Evolutionary conservation across 2,113 vertebrate species (phyloP), one percentile per base, ranked within the genome.

Genomic region (Machaerirhynchus nigripectus): DNA sequence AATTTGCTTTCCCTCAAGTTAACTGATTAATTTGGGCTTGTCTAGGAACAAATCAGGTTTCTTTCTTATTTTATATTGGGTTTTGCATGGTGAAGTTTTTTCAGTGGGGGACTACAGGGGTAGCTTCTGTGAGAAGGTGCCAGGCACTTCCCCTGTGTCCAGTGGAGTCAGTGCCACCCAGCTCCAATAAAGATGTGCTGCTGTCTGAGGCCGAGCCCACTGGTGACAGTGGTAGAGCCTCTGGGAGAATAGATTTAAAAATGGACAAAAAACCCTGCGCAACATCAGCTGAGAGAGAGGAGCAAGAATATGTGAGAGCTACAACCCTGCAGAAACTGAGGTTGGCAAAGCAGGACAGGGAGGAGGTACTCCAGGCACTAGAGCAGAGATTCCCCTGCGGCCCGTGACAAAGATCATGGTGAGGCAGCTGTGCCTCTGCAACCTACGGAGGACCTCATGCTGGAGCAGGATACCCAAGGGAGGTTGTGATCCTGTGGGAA

Each of bases 191-290:
- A 55, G 13, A 17, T 11, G 57, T 63, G 65, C 20, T 87, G 47
- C 65, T 63, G n/a, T 47, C n/a, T 30, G 30, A 40, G n/a, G 30
- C 56, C 0, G 0, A 55, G 40, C n/a, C 56, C n/a, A 8, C 12
- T 9, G 17, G 24, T 30, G 20, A 49, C 85, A 31, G n/a, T 21
- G 20, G 18, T 21, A 46, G 42, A 71, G 53, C 11, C 53, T 46
- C 55, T 35, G 75, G 56, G 16, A 70, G n/a, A 39, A n/a, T 30
- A 69, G 23, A 37, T 35, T 55, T 20, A 30, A 55, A 40, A 79
- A 61, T 9, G 8, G 35, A 24, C n/a, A 63, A 71, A 55, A 79
- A 8, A 0, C 8, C 7, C n/a, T 40, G 55, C 4, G 1, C 39
- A 55, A 26, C 19, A 55, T 40, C 30, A 87, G 49, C 56, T 26